Evolutionary conservation across 2,797 vertebrate species (phyloP).

Genomic region (Chloroceryle inda): DNA sequence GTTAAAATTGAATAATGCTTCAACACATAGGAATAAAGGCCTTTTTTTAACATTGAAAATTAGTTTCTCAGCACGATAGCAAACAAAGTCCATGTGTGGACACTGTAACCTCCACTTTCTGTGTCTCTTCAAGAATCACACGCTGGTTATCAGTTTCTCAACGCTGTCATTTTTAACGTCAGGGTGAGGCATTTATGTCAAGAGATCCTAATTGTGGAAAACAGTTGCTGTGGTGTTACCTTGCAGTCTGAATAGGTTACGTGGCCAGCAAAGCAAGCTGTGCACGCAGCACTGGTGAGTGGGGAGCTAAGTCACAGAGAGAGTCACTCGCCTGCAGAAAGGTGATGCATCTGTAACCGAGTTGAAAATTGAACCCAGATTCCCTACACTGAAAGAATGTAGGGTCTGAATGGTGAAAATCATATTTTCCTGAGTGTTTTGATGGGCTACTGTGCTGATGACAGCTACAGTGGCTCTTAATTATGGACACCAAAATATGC

Average conservation of each 20-base stretch:
- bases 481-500: accelerated
- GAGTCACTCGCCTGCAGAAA: neutral
- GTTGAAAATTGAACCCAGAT: neutral
- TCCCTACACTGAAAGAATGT: neutral
- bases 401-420: neutral
- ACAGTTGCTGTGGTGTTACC: neutral
- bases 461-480: neutral
- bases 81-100: constrained; percentile 20
- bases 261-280: neutral
- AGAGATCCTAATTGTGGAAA: neutral
- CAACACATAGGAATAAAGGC: neutral
- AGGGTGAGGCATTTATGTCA: neutral
- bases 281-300: neutral
- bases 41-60: neutral
- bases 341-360: neutral
- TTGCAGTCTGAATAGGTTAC: neutral
- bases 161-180: neutral
- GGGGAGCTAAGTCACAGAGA: neutral
- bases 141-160: constrained; percentile 26
- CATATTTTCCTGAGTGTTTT: neutral
- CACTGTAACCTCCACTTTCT: neutral
- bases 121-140: neutral
- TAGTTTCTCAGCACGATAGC: neutral
- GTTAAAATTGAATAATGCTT: neutral
- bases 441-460: neutral